These are phyloP conservation scores for Trichogramma pretiosum DNA, from an alignment of 1,140 invertebrate species.

Conservation along the genomic window DNA sequence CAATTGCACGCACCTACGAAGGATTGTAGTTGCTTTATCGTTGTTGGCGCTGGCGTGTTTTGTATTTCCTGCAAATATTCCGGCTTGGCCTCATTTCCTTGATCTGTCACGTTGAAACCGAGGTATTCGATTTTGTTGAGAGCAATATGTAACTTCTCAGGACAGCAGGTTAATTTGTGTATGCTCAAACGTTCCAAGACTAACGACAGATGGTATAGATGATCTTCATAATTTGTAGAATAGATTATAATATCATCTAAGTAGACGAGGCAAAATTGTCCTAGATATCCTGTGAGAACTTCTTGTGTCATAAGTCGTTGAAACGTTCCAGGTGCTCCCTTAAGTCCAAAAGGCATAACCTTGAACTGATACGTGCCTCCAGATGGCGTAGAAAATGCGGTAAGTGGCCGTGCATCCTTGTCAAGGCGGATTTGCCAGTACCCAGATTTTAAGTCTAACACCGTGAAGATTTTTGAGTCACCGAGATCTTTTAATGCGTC, in stretches of 20 bases:
- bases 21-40: neutral
- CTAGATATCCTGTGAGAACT: neutral
- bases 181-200: slow-evolving; percentile 20
- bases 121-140: neutral
- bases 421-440: slow-evolving; percentile 38
- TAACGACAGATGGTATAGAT: slow-evolving; percentile 14
- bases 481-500: slow-evolving; percentile 22
- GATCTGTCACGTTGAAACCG: neutral
- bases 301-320: neutral
- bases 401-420: slow-evolving; percentile 29
- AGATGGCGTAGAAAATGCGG: slow-evolving; percentile 34
- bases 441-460: slow-evolving; percentile 25
- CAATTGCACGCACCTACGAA: slow-evolving; percentile 2
- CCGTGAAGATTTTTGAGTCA: slow-evolving; percentile 23
- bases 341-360: too few relatives aligned
- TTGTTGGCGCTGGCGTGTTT: neutral
- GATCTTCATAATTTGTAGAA: slow-evolving; percentile 18
- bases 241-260: slow-evolving; percentile 3
- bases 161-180: slow-evolving; percentile 10
- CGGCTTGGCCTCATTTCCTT: slow-evolving; percentile 1
- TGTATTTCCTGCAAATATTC: neutral
- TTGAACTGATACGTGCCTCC: slow-evolving; percentile 19
- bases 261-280: neutral
- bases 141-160: neutral
- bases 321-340: neutral